Evolutionary conservation across 2,113 vertebrate genomes (phyloP), one percentile per base, ranked within the genome.

Genomic region (Serilophus lunatus): DNA sequence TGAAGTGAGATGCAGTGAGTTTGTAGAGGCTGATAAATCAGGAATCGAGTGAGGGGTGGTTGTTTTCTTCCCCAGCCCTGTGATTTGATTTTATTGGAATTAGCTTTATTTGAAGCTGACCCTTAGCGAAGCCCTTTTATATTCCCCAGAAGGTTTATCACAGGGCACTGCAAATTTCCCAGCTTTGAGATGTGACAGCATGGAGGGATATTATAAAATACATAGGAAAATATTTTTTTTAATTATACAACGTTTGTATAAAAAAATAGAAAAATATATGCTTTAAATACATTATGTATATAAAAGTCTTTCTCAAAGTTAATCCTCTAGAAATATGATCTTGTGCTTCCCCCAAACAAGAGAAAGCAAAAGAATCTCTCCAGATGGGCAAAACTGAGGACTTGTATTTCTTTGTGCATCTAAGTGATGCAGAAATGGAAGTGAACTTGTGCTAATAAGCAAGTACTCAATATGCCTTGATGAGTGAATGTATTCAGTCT

Each of bases 401-500:
- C 26, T 79, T 45, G 4, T 2, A 35, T 47, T 70, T 47, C 18
- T 69, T 11, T 57, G 14, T 78, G n/a, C 49, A 20, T 82, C 80
- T 90, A 65, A 94, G 93, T 56, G 57, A 90, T 59, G 86, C 49
- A 85, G 82, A 97, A 93, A 93, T 68, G 79, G 75, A 94, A 66
- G 68, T 1, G 12, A 96, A 95, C 84, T 95, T 93, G 96, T 84
- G 84, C 75, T 96, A 98, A 94, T 94, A 93, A 95, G 94, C 92
- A 97, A 89, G 92, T 84, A 83, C 31, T 97, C 95, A 97, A 95
- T 97, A 86, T 2, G 90, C 82, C 88, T 89, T 96, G 95, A 97
- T 97, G 95, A 97, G 79, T 85, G 95, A 96, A 96, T 92, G 82
- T 57, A 96, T 94, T 97, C 97, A 97, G 96, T 90, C 79, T 93